A percentile compares a stretch with the other conserved stretches of the same genome.
These are phyloP conservation scores for Syritta pipiens DNA, from an alignment of 2,888 invertebrate species.

Conservation along the genomic window DNA sequence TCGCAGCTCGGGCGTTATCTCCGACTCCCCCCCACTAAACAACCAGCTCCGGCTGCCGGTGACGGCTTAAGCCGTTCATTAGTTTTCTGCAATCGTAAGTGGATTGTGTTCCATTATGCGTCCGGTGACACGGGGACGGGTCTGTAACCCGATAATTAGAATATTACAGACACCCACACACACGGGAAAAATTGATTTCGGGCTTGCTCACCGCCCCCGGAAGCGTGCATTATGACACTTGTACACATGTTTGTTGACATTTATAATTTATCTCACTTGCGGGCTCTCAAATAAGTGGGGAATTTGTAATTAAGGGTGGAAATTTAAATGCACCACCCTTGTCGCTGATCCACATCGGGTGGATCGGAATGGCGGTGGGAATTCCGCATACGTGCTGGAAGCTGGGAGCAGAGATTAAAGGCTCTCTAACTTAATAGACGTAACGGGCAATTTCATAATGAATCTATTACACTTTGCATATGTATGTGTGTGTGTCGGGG, in stretches of 20 bases:
- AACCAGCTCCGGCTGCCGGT: too few species aligned
- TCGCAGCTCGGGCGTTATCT: constrained; percentile 23
- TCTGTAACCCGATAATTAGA: constrained; percentile 40
- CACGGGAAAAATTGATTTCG: constrained; percentile 21
- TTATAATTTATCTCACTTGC: constrained; percentile 65
- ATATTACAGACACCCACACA: constrained; percentile 15
- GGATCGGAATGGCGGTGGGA: constrained; percentile 38
- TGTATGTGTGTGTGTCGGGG: background rate
- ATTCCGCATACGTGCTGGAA: constrained; percentile 50
- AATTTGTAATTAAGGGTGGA: constrained; percentile 56
- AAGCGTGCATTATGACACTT: constrained; percentile 56
- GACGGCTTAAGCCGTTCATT: constrained; percentile 32
- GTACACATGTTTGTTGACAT: constrained; percentile 66
- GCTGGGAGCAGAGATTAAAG: constrained; percentile 53
- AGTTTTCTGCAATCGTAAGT: constrained; percentile 61
- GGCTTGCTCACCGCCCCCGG: constrained; percentile 3
- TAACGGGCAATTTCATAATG: constrained; percentile 66
- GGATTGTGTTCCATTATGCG: constrained; percentile 42
- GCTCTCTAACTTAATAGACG: constrained; percentile 62
- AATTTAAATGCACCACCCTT: constrained; percentile 38
- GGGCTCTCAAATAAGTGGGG: constrained; percentile 62
- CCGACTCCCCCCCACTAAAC: background rate
- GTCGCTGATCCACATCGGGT: constrained; percentile 25
- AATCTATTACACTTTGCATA: constrained; percentile 40
- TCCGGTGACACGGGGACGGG: background rate